A percentile compares a stretch with the other conserved stretches of the same genome.
Conservation (phyloP, 2,113 vertebrate species). For the Mugil cephalus region DNA sequence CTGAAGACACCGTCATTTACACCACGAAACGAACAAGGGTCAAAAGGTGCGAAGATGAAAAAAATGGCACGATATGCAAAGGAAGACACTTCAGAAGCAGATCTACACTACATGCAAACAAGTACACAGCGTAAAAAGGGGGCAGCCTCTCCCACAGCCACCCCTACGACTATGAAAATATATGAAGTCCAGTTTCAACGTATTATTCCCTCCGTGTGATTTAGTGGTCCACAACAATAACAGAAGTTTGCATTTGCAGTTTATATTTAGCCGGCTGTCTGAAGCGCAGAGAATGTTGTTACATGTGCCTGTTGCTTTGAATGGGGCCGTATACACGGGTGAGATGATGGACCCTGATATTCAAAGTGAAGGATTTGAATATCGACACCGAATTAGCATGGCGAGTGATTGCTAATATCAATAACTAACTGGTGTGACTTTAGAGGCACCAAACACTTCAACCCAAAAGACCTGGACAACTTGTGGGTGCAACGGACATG, state of each 20-base stretch:
- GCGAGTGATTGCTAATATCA: slow-evolving; percentile 12
- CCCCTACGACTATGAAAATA: too few relatives aligned
- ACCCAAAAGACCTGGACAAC: slow-evolving; percentile 6
- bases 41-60: too few relatives aligned
- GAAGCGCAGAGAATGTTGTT: slow-evolving; percentile 4
- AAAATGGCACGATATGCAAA: too few relatives aligned
- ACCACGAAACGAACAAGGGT: too few relatives aligned
- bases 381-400: slow-evolving; percentile 41
- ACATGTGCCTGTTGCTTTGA: slow-evolving; percentile 29
- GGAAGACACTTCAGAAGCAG: too few relatives aligned
- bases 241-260: slow-evolving; percentile 57
- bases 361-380: slow-evolving; percentile 44
- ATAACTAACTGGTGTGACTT: slow-evolving; percentile 8
- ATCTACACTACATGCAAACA: too few relatives aligned
- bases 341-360: slow-evolving; percentile 31
- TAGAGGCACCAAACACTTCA: slow-evolving; percentile 44
- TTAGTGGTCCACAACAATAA: slow-evolving; percentile 27
- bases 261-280: slow-evolving; percentile 29
- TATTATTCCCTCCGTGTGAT: slow-evolving; percentile 10
- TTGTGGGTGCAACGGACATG: not conserved
- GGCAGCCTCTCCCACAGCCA: too few relatives aligned
- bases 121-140: too few relatives aligned
- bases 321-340: slow-evolving; percentile 24
- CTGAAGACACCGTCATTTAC: too few relatives aligned
- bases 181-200: not conserved